Conservation (phyloP, 2,113 vertebrate species). For the Sylvia atricapilla region DNA sequence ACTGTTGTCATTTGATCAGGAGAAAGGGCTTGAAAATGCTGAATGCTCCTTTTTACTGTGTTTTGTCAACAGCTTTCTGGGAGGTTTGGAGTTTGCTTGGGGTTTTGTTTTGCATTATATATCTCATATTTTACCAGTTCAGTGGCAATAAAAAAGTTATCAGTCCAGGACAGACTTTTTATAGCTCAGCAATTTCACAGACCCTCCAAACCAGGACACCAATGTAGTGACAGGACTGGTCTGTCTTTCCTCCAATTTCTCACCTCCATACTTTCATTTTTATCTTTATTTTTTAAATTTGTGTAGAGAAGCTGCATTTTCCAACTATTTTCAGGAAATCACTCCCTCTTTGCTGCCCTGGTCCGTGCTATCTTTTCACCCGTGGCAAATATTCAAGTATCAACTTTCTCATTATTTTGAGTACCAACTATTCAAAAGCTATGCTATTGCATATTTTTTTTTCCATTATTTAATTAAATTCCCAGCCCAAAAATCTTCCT, state of each 20-base stretch:
- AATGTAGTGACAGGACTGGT: neutral
- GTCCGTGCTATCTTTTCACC: neutral
- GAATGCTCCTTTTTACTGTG: neutral
- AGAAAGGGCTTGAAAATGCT: neutral
- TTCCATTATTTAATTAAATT: neutral
- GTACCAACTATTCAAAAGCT: neutral
- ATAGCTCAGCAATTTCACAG: neutral
- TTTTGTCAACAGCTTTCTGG: neutral
- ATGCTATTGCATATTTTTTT: neutral
- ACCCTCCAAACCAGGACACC: neutral
- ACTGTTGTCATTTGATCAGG: neutral
- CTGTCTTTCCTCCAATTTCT: neutral
- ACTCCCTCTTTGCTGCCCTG: neutral
- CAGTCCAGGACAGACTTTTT: neutral
- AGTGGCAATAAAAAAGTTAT: neutral
- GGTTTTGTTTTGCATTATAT: neutral
- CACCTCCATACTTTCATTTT: neutral
- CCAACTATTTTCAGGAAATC: neutral
- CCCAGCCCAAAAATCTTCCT: neutral
- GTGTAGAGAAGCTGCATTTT: neutral
- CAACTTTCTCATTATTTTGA: neutral
- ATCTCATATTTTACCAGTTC: neutral
- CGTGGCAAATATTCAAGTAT: neutral
- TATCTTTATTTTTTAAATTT: neutral
- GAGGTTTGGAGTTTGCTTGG: neutral